phyloP scores from a whole-genome alignment of 2,888 invertebrate species.

The Polymixis flavicincta region DNA sequence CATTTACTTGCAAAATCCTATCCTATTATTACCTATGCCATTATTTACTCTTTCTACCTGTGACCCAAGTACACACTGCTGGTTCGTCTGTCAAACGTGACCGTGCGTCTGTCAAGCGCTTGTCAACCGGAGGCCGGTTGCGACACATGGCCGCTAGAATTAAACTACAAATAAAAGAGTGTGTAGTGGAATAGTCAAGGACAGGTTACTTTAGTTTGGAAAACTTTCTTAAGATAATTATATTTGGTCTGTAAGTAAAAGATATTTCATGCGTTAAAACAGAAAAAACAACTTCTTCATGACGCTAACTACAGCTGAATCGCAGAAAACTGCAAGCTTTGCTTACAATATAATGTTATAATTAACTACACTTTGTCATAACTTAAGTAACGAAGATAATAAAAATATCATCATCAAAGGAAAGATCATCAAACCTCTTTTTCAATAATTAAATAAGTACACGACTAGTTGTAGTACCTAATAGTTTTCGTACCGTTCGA shows the following conservation, averaged over 20 bases:
- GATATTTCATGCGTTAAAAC: slow-evolving; percentile 21
- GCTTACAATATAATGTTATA: too few relatives aligned
- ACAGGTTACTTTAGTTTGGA: slow-evolving; percentile 18
- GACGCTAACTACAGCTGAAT: background rate
- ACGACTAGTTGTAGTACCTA: background rate
- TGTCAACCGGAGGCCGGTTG: slow-evolving; percentile 67
- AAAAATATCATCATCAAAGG: too few relatives aligned
- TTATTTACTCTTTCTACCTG: background rate
- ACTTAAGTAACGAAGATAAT: background rate
- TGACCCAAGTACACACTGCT: slow-evolving; percentile 46
- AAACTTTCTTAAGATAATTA: slow-evolving; percentile 38
- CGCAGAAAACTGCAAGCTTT: background rate
- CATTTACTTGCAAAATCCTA: background rate
- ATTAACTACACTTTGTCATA: background rate
- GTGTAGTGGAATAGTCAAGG: slow-evolving; percentile 47
- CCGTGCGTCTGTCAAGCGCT: slow-evolving; percentile 67
- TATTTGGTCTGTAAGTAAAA: background rate
- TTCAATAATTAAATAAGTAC: background rate
- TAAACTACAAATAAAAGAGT: slow-evolving; percentile 49
- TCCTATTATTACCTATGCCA: background rate
- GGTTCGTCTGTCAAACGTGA: slow-evolving; percentile 67
- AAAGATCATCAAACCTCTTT: background rate
- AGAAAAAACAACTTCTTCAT: background rate
- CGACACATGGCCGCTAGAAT: slow-evolving; percentile 65
- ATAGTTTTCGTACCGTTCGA: background rate